Evolutionary conservation across 1,140 invertebrate genomes (phyloP).

Genomic region (Coelopa frigida): DNA sequence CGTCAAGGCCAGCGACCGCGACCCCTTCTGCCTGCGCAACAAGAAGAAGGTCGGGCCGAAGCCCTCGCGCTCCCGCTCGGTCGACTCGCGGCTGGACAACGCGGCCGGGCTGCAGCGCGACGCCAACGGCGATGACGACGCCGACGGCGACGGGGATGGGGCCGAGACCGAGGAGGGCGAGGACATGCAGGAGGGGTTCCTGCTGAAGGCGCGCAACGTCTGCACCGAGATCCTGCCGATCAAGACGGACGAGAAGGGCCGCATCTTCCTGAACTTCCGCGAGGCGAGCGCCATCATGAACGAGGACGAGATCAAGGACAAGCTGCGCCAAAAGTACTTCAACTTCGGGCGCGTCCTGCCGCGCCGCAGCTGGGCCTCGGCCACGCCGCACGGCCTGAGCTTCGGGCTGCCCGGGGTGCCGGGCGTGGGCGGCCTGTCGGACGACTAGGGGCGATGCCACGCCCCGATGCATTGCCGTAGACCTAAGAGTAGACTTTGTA

Average conservation of each 20-base stretch:
- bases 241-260: conserved; percentile 41
- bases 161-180: conserved; percentile 23
- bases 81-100: conserved; percentile 34
- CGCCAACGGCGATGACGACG: neutral
- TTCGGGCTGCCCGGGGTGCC: conserved; percentile 18
- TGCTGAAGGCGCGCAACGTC: conserved; percentile 39
- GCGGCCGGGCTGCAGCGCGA: conserved; percentile 1
- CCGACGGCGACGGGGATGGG: neutral
- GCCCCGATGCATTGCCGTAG: conserved; percentile 24
- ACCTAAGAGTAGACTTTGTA: conserved; percentile 22
- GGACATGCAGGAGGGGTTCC: conserved; percentile 33
- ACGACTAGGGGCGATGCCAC: conserved; percentile 39
- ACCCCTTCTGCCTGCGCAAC: conserved; percentile 51
- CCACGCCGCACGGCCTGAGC: conserved; percentile 34
- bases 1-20: conserved; percentile 62
- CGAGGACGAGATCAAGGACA: conserved; percentile 43
- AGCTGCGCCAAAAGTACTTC: conserved; percentile 39
- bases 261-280: conserved; percentile 40
- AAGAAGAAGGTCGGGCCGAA: conserved; percentile 27
- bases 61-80: conserved; percentile 32
- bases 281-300: conserved; percentile 43
- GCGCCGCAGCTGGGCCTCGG: conserved; percentile 38
- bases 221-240: conserved; percentile 43
- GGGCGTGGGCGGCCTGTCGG: conserved; percentile 35
- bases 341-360: conserved; percentile 38